Conservation (phyloP, 2,797 vertebrate genomes). For the Hippopotamyrus pictus region DNA sequence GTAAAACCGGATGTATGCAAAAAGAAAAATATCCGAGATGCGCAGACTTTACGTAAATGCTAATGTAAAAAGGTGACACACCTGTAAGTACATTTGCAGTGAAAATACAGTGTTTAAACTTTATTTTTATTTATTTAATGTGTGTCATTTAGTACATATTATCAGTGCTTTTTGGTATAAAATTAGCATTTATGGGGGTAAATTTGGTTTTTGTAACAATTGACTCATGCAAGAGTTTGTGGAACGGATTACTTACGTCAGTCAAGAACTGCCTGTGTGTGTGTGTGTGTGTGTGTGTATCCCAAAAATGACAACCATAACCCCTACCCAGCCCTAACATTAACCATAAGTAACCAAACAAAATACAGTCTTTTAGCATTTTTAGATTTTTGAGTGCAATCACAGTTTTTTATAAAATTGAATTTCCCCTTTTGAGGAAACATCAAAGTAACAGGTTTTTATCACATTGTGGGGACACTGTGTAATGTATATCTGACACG, state of each 20-base stretch:
- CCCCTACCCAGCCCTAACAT: neutral
- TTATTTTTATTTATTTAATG: neutral
- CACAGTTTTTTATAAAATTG: neutral
- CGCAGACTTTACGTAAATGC: neutral
- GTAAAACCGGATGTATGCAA: neutral
- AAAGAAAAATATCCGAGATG: neutral
- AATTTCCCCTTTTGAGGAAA: neutral
- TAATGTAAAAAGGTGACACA: neutral
- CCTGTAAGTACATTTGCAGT: neutral
- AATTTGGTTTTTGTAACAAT: neutral
- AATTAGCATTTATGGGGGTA: neutral
- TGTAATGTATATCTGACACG: neutral
- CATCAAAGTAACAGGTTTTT: neutral
- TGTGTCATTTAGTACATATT: neutral
- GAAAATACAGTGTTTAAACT: neutral
- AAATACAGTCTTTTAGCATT: neutral
- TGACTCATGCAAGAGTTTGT: neutral
- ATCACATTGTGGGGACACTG: neutral
- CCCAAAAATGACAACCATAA: neutral
- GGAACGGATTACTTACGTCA: neutral
- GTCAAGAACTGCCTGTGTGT: neutral
- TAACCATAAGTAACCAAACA: neutral
- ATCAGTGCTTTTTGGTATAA: neutral
- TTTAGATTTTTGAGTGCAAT: neutral
- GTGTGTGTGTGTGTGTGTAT: neutral